Conservation (phyloP, 2,113 vertebrate species). For the Dipodomys ordii region DNA sequence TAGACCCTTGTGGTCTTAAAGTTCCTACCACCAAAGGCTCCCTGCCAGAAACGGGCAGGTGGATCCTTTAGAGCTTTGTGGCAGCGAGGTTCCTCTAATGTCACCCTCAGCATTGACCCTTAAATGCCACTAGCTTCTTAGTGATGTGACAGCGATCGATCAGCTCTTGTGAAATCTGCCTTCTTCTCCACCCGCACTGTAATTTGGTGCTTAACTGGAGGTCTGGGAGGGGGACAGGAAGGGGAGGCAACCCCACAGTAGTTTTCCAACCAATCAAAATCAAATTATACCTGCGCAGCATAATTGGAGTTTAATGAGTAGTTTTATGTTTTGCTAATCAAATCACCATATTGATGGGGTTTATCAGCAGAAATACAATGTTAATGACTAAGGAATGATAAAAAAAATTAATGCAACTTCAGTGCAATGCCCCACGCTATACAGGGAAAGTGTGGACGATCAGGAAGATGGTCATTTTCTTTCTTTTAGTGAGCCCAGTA, state of each 20-base stretch:
- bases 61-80: constrained; percentile 34
- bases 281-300: constrained; percentile 83
- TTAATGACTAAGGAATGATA: constrained; percentile 79
- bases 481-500: constrained; percentile 69
- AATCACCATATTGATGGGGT: constrained; percentile 81
- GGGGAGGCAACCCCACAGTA: constrained; percentile 58
- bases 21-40: constrained; percentile 50
- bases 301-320: constrained; percentile 83
- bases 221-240: background rate
- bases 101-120: constrained; percentile 40
- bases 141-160: constrained; percentile 13
- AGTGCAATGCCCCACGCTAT: background rate
- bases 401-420: constrained; percentile 71
- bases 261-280: constrained; percentile 82
- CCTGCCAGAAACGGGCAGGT: constrained; percentile 51
- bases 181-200: background rate
- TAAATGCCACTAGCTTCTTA: constrained; percentile 57
- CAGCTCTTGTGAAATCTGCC: constrained; percentile 62
- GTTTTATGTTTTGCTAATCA: constrained; percentile 83
- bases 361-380: constrained; percentile 83
- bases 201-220: background rate
- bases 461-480: constrained; percentile 66
- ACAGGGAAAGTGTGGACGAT: background rate
- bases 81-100: constrained; percentile 66
- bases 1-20: constrained; percentile 32